Conservation (phyloP, 2,113 vertebrate genomes). For the Polyodon spathula region DNA sequence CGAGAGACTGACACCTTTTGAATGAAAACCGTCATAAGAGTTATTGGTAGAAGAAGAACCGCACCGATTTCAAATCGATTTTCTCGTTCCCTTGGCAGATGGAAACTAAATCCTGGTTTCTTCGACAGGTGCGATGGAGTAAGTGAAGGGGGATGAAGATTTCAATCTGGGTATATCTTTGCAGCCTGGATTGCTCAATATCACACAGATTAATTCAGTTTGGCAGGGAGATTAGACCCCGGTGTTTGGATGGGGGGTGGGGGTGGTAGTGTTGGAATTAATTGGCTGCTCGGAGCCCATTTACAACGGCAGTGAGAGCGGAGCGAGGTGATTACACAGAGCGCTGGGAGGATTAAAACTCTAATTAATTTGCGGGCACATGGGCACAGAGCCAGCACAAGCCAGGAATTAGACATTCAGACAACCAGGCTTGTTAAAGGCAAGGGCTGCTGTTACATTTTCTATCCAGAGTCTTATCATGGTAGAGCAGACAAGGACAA, state of each 20-base stretch:
- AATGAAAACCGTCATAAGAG: too few species aligned
- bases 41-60: too few species aligned
- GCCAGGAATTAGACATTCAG: background rate
- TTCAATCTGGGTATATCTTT: too few species aligned
- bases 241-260: background rate
- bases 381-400: background rate
- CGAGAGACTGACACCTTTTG: too few species aligned
- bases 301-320: slow-evolving; percentile 23
- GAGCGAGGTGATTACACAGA: slow-evolving; percentile 6
- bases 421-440: background rate
- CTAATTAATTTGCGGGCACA: slow-evolving; percentile 5
- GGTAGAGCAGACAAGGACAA: too few species aligned
- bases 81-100: too few species aligned
- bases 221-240: slow-evolving; percentile 17
- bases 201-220: slow-evolving; percentile 17
- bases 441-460: background rate
- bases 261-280: slow-evolving; percentile 18
- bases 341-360: slow-evolving; percentile 1
- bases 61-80: too few species aligned
- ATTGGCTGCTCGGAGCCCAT: slow-evolving; percentile 7
- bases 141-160: too few species aligned
- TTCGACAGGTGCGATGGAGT: too few species aligned
- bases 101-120: too few species aligned
- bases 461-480: too few species aligned
- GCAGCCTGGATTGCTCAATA: background rate